Evolutionary conservation across 2,888 invertebrate genomes (phyloP), one percentile per base, ranked within the genome.

Genomic region (Bombyx huttoni): DNA sequence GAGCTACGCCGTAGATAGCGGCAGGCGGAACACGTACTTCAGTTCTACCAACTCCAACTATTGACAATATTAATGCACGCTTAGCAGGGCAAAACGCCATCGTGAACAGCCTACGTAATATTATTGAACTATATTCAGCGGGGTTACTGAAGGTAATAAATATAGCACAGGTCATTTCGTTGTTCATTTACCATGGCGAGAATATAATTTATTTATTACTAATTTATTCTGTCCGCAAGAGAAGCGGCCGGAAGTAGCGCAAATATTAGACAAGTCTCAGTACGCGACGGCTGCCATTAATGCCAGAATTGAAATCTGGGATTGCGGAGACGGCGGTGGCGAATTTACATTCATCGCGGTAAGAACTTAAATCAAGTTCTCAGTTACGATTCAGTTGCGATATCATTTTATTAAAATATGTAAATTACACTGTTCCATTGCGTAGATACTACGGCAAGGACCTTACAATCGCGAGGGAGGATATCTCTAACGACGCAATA

Each of bases 331-430:
- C 71, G 74, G 78, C 75, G 76, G 77, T 75, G 81, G 83, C 75
- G 77, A 87, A 87, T 87, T 87, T 87, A 87, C 86, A 88, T 88
- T 88, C 86, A 87, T 87, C 85, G 86, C 80, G 81, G 86, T 87
- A 87, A 88, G 86, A 86, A 87, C 87, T 88, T 88, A 86, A 88
- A 88, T 88, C 88, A 86, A 85, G 86, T 86, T 87, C 88, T 85
- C 86, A 79, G 86, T 86, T 85, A 86, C 87, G 83, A 86, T 87
- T 88, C 88, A 83, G 85, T 85, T 87, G 85, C 84, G 83, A 86
- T 87, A 87, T 86, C 84, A 87, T 88, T 88, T 87, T 87, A 88
- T 87, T 87, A 88, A 86, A 87, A 88, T 87, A 87, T 88, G 87
- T 84, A 87, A 86, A 88, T 86, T 82, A 78, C 72, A 77, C 75